Conservation (phyloP, 2,113 vertebrate genomes). For the Cyprinodon tularosa region DNA sequence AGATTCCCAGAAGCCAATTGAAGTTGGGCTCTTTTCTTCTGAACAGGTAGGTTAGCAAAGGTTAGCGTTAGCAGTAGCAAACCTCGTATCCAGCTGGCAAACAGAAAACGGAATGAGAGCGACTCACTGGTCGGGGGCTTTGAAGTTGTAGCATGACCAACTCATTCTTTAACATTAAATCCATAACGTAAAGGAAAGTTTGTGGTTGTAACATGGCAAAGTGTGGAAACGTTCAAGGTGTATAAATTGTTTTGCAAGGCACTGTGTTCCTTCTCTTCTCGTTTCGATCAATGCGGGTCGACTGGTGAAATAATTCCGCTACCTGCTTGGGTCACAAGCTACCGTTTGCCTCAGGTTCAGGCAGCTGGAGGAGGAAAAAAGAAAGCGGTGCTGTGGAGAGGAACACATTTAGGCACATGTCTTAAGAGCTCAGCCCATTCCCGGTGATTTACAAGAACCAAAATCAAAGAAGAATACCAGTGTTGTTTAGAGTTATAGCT, state of each 20-base stretch:
- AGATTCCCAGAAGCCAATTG: no score
- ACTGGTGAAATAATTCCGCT: conserved; percentile 11
- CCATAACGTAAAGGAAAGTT: neutral
- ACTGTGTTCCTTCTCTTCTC: neutral
- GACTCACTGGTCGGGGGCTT: neutral
- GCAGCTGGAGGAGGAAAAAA: neutral
- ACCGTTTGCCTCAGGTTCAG: conserved; percentile 2
- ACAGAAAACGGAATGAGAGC: no score
- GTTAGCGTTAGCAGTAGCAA: no score
- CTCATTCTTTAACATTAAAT: neutral
- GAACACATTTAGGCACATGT: conserved; percentile 54
- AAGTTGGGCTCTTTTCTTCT: no score
- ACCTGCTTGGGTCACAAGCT: conserved; percentile 27
- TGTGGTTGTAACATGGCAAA: neutral
- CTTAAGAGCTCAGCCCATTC: conserved; percentile 1
- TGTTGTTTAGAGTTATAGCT: conserved; percentile 44
- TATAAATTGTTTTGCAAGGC: neutral
- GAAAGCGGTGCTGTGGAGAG: neutral
- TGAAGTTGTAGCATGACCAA: no score
- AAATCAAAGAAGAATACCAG: conserved; percentile 34
- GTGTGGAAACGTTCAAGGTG: neutral
- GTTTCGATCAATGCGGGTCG: conserved; percentile 18
- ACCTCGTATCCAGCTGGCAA: neutral
- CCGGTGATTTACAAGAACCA: conserved; percentile 16
- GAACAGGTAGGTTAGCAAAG: no score